phyloP scores from a whole-genome alignment of 2,888 invertebrate genomes.

The Ceramica pisi region DNA sequence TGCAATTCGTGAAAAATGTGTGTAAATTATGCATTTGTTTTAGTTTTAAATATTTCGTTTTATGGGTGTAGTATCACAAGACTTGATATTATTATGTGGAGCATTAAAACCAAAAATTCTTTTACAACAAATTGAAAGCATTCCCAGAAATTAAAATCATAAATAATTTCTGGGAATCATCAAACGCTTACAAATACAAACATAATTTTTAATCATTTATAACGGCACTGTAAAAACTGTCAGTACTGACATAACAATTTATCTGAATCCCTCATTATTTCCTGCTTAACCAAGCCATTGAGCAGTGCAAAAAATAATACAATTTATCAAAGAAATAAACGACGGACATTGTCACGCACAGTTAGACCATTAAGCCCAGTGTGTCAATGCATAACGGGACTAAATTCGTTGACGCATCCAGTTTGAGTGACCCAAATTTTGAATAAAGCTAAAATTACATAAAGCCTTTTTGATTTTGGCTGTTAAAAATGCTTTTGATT shows the following conservation, averaged over 20 bases:
- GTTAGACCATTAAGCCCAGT: conserved; percentile 66
- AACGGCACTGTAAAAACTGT: conserved; percentile 33
- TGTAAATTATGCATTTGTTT: too few relatives aligned
- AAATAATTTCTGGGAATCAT: conserved; percentile 30
- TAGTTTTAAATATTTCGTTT: neutral
- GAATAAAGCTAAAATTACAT: conserved; percentile 62
- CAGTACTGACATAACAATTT: conserved; percentile 39
- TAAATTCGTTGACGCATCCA: conserved; percentile 56
- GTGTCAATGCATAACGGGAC: conserved; percentile 66
- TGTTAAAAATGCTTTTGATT: conserved; percentile 47
- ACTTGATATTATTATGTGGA: neutral
- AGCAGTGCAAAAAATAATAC: conserved; percentile 36
- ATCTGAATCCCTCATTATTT: conserved; percentile 36
- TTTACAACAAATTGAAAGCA: conserved; percentile 1
- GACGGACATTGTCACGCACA: conserved; percentile 37
- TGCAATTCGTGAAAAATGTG: neutral
- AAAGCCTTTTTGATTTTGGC: conserved; percentile 57
- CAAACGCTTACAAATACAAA: conserved; percentile 8
- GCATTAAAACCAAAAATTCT: conserved; percentile 9
- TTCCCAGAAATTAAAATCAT: neutral
- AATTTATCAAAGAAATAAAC: conserved; percentile 48
- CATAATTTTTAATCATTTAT: conserved; percentile 49
- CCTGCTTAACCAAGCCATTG: conserved; percentile 25
- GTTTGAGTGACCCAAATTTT: conserved; percentile 63
- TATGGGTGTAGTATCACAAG: neutral